Evolutionary conservation across 2,888 invertebrate species (phyloP).

Genomic region (Watsonalla binaria): DNA sequence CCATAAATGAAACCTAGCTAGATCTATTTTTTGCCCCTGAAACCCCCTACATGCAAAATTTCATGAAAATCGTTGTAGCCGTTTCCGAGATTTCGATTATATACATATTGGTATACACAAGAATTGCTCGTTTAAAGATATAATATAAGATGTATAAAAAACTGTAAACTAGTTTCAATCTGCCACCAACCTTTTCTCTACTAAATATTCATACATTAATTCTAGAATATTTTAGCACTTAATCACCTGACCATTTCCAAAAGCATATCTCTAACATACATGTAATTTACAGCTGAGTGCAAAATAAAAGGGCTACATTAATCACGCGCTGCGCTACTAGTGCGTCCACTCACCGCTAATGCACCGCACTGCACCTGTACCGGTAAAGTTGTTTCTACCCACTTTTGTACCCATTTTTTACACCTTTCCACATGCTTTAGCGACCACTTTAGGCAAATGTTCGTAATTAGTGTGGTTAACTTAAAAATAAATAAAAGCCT

Average conservation of each 20-base stretch:
- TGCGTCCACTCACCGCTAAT: slow-evolving; percentile 37
- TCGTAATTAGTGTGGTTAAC: background rate
- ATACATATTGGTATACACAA: no score
- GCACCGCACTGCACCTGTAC: slow-evolving; percentile 40
- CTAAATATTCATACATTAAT: no score
- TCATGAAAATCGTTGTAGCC: no score
- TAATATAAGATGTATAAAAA: no score
- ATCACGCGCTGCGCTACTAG: slow-evolving; percentile 32
- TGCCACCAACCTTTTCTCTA: no score
- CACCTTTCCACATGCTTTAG: background rate
- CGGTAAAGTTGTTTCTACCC: slow-evolving; percentile 14
- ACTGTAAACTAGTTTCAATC: no score
- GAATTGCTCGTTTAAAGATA: no score
- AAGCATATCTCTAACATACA: slow-evolving; percentile 1
- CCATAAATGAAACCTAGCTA: no score
- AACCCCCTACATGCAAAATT: no score
- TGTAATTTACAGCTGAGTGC: slow-evolving; percentile 18
- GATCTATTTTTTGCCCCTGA: no score
- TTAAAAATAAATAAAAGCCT: background rate
- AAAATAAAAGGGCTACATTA: slow-evolving; percentile 27
- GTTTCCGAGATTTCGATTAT: no score
- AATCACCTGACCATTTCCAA: no score
- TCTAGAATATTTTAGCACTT: background rate
- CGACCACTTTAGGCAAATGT: background rate
- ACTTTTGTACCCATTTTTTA: background rate